Evolutionary conservation across 2,888 invertebrate genomes (phyloP).

Genomic region (Calliopum simillimum): DNA sequence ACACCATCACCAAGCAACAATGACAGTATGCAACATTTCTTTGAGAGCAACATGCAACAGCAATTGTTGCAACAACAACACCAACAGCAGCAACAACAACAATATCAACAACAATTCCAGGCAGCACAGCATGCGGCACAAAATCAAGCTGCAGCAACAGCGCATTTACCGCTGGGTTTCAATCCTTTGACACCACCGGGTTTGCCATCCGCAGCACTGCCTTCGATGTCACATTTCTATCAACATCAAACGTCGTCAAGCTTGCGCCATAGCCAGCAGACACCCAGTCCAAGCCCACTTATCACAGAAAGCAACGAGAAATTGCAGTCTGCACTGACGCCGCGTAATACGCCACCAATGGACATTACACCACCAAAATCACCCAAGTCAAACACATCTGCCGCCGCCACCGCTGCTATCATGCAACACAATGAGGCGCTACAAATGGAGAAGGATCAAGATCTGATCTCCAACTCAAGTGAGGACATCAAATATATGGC

Average conservation of each 20-base stretch:
- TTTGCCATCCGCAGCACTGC: slow-evolving; percentile 64
- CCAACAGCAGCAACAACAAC: slow-evolving; percentile 50
- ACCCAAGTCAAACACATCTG: slow-evolving; percentile 49
- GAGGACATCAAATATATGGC: slow-evolving; percentile 61
- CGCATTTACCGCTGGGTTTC: slow-evolving; percentile 69
- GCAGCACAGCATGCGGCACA: slow-evolving; percentile 49
- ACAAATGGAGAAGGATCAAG: slow-evolving; percentile 59
- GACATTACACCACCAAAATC: slow-evolving; percentile 67
- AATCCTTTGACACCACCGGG: slow-evolving; percentile 75
- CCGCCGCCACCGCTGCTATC: not conserved
- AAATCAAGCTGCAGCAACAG: slow-evolving; percentile 62
- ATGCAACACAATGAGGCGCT: slow-evolving; percentile 7
- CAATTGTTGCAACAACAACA: slow-evolving; percentile 56
- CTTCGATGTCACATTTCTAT: slow-evolving; percentile 57
- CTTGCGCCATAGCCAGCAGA: slow-evolving; percentile 38
- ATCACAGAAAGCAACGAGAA: slow-evolving; percentile 48
- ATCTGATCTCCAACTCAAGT: slow-evolving; percentile 64
- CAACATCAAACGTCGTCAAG: slow-evolving; percentile 39
- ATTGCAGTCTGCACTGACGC: slow-evolving; percentile 57
- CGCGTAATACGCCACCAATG: slow-evolving; percentile 65
- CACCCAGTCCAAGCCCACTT: slow-evolving; percentile 51
- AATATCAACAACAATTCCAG: slow-evolving; percentile 54
- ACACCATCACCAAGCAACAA: slow-evolving; percentile 62
- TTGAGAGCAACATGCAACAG: slow-evolving; percentile 50
- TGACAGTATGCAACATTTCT: slow-evolving; percentile 57